A percentile compares a stretch with the other conserved stretches of the same genome.
Conservation (phyloP, 2,797 vertebrate genomes). For the Ciconia nigra region DNA sequence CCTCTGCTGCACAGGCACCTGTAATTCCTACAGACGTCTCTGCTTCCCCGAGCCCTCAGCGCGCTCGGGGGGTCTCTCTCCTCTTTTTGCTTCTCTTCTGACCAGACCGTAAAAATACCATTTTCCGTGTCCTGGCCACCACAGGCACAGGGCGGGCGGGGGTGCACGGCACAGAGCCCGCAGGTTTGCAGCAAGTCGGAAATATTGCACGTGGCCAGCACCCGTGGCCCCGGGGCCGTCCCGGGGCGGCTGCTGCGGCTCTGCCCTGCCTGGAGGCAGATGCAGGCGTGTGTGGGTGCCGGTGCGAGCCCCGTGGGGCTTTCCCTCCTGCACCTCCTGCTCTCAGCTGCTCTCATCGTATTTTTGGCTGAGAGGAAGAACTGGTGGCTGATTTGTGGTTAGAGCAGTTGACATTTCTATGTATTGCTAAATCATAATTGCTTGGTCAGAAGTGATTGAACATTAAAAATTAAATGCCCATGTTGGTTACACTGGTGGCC, state of each 20-base stretch:
- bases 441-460: background rate
- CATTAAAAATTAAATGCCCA: background rate
- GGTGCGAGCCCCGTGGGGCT: background rate
- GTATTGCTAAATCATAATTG: background rate
- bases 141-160: accelerated
- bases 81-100: background rate
- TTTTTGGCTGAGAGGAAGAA: background rate
- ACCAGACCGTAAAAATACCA: background rate
- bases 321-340: background rate
- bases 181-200: background rate
- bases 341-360: background rate
- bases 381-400: background rate
- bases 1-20: background rate
- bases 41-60: background rate
- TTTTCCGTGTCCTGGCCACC: background rate
- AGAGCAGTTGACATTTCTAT: background rate
- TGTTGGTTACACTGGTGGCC: background rate
- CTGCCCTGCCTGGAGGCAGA: background rate
- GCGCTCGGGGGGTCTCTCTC: no score
- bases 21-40: background rate
- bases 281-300: accelerated
- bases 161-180: background rate
- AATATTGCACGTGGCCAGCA: accelerated
- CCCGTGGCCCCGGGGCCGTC: background rate
- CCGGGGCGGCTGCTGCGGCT: accelerated